Evolutionary conservation across 2,888 invertebrate genomes (phyloP).

Genomic region (Chrysina gloriosa): DNA sequence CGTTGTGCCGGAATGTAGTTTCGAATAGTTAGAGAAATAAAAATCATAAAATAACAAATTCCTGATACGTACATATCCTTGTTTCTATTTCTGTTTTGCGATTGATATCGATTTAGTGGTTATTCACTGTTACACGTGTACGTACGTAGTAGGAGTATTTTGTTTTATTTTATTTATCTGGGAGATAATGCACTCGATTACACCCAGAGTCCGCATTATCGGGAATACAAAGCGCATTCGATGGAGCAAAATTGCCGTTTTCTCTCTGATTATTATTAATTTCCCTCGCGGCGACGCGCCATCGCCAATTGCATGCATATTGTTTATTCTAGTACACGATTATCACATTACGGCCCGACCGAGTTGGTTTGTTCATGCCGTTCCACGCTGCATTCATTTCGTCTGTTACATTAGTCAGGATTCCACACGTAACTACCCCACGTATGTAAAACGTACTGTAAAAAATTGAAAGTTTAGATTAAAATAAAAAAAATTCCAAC

Average conservation of each 20-base stretch:
- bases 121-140: no score
- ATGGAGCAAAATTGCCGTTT: not conserved
- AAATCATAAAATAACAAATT: no score
- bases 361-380: not conserved
- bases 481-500: no score
- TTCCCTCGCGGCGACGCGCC: not conserved
- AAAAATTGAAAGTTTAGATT: no score
- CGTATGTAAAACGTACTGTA: no score
- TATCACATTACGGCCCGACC: not conserved
- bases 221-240: not conserved
- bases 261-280: conserved; percentile 9
- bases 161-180: not conserved
- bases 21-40: no score
- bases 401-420: not conserved
- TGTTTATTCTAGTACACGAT: conserved; percentile 13
- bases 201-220: not conserved
- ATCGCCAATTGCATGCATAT: not conserved
- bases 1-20: no score
- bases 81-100: no score
- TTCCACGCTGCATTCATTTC: not conserved
- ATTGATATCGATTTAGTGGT: no score
- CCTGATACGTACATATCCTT: no score
- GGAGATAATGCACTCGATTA: not conserved
- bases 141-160: no score
- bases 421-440: no score